A percentile compares a stretch with the other conserved stretches of the same genome.
Conservation (phyloP, 2,113 vertebrate genomes). For the Naja naja region DNA sequence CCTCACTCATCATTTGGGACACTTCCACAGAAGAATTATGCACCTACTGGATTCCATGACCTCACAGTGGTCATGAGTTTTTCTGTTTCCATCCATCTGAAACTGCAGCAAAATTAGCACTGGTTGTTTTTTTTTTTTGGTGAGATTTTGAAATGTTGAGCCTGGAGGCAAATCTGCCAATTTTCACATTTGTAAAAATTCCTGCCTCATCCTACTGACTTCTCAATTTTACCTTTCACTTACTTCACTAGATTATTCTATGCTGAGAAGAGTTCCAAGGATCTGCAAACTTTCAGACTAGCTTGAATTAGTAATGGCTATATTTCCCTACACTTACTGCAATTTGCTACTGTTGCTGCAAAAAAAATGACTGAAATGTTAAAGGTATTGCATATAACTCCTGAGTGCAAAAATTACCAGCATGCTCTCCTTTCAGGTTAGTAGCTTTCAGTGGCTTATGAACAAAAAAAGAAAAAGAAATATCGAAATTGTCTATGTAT, state of each 20-base stretch:
- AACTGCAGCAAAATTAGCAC: background rate
- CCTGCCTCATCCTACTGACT: background rate
- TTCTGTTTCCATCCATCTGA: background rate
- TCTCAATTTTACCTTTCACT: background rate
- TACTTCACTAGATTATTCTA: background rate
- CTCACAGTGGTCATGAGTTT: background rate
- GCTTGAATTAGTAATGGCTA: background rate
- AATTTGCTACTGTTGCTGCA: background rate
- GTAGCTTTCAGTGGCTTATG: background rate
- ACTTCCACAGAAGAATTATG: background rate
- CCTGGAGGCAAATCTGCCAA: background rate
- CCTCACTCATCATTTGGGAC: background rate
- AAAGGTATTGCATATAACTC: background rate
- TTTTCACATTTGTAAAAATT: background rate
- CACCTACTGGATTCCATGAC: background rate
- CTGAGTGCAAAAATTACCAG: background rate
- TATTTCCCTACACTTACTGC: background rate
- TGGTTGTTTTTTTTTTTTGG: background rate
- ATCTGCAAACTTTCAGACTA: background rate
- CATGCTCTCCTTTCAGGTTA: background rate
- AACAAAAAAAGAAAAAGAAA: background rate
- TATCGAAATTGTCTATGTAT: background rate
- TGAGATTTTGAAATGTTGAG: background rate
- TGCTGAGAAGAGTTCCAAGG: background rate
- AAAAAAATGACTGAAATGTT: background rate